A percentile compares a stretch with the other conserved stretches of the same genome.
Conservation (phyloP, 2,797 vertebrate genomes). For the Enteromius mattozi region DNA sequence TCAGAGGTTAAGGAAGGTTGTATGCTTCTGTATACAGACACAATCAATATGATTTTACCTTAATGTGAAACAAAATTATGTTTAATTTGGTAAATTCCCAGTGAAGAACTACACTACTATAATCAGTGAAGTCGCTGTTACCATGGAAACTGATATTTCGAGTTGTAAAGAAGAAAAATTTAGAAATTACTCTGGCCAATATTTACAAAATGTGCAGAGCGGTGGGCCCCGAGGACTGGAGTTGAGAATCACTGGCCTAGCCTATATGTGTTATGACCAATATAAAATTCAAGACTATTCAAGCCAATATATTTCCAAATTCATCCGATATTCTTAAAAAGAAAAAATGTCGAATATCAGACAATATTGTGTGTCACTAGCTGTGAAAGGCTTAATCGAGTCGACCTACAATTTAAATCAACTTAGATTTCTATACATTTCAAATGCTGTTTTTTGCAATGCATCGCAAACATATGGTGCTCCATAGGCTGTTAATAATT, state of each 20-base stretch:
- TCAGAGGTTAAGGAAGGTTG: background rate
- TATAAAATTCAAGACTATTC: background rate
- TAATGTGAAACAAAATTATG: background rate
- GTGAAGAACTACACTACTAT: background rate
- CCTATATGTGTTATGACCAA: background rate
- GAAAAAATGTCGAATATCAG: background rate
- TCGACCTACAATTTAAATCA: too few relatives aligned
- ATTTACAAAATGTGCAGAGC: background rate
- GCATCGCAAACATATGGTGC: background rate
- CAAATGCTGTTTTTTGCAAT: background rate
- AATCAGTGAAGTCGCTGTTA: background rate
- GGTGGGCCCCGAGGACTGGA: too few relatives aligned
- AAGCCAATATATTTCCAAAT: background rate
- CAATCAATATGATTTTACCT: conserved; percentile 1
- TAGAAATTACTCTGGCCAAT: background rate
- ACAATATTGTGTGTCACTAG: background rate
- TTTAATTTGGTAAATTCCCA: background rate
- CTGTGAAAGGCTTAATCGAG: background rate
- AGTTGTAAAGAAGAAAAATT: background rate
- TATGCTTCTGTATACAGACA: background rate
- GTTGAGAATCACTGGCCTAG: background rate
- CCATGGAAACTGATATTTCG: background rate
- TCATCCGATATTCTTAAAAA: background rate
- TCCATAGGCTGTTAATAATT: background rate
- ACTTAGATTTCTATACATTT: background rate